phyloP scores from a whole-genome alignment of 2,888 invertebrate species.

The Stenchaetothrips biformis region DNA sequence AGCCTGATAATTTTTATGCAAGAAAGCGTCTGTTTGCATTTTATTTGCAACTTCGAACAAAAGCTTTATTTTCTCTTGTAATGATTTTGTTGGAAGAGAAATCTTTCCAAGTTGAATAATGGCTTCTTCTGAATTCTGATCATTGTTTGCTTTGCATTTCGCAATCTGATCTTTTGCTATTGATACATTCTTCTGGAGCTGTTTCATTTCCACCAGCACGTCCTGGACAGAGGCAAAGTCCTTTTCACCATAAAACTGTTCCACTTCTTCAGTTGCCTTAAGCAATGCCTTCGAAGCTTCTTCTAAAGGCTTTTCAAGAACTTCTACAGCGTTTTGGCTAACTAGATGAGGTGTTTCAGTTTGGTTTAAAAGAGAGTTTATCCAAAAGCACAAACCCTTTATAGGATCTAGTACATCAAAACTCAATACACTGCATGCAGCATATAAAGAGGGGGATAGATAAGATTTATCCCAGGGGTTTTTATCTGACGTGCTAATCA shows the following conservation, averaged over 20 bases:
- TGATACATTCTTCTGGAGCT: neutral
- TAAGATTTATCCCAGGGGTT: neutral
- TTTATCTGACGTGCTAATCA: neutral
- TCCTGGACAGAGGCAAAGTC: neutral
- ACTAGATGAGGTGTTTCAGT: no score
- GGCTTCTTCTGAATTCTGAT: neutral
- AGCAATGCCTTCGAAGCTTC: conserved; percentile 29
- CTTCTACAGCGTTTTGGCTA: neutral
- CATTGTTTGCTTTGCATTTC: neutral
- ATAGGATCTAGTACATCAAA: neutral
- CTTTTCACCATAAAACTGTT: neutral
- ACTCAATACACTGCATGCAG: neutral
- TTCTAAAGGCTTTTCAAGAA: neutral
- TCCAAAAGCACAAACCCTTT: neutral
- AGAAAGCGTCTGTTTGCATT: neutral
- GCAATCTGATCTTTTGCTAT: neutral
- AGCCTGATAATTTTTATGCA: neutral
- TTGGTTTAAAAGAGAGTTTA: no score
- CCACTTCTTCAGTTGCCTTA: conserved; percentile 30
- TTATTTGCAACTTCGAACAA: neutral
- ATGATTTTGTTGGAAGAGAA: neutral
- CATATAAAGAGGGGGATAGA: neutral
- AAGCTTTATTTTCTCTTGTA: neutral
- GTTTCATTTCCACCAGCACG: neutral
- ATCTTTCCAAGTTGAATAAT: neutral